A percentile compares a stretch with the other conserved stretches of the same genome.
phyloP scores from a whole-genome alignment of 35 echinoderm and acorn worm genomes.

The Ophioderma brevispina region DNA sequence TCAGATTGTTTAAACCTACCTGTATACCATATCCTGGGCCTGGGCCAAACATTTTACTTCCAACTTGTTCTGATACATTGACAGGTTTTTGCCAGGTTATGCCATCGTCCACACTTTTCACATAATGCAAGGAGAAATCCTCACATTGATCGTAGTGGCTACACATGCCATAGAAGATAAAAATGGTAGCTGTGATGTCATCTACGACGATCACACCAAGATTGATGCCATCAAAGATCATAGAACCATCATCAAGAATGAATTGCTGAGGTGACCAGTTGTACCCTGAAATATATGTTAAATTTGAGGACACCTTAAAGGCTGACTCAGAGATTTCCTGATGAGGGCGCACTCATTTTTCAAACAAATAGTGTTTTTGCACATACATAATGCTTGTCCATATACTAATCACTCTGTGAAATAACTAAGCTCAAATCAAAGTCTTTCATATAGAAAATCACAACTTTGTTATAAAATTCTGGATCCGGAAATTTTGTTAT shows the following conservation, averaged over 20 bases:
- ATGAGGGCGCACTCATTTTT: no score
- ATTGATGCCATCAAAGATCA: conserved; percentile 63
- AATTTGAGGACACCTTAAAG: no score
- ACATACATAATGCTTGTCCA: no score
- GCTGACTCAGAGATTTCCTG: no score
- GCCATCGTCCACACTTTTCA: conserved; percentile 93
- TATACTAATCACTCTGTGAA: no score
- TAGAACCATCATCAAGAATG: conserved; percentile 61
- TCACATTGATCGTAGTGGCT: conserved; percentile 64
- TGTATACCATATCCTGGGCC: conserved; percentile 92
- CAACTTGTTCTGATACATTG: conserved; percentile 65
- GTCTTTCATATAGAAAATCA: no score
- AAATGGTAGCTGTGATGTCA: conserved; percentile 64
- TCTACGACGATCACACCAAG: conserved; percentile 83
- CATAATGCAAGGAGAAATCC: conserved; percentile 40
- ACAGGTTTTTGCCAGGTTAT: conserved; percentile 58
- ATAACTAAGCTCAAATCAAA: no score
- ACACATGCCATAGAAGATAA: conserved; percentile 74
- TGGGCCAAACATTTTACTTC: conserved; percentile 67
- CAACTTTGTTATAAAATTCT: no score
- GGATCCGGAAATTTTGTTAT: no score
- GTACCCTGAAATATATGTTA: conserved; percentile 51
- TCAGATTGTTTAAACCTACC: no score
- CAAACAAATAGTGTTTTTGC: no score
- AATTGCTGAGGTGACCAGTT: conserved; percentile 68